Conservation (phyloP, 2,888 invertebrate genomes). For the Leptinotarsa juncta region DNA sequence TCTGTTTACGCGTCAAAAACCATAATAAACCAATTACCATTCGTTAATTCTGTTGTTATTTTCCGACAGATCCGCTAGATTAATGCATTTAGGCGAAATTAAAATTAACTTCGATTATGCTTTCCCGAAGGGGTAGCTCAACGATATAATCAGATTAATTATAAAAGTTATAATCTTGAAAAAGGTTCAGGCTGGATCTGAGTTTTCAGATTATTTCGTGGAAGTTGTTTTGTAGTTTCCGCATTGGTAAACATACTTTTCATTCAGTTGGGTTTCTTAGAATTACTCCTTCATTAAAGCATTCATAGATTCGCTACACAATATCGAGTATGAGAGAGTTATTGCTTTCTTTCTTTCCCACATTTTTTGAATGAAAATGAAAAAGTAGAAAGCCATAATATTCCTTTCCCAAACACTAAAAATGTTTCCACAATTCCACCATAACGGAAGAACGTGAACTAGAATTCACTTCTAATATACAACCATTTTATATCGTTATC, state of each 20-base stretch:
- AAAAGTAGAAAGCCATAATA: too few species aligned
- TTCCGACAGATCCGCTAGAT: neutral
- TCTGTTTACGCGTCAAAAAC: neutral
- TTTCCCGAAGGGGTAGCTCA: neutral
- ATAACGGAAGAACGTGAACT: too few species aligned
- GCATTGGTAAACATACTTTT: neutral
- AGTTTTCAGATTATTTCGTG: neutral
- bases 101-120: constrained; percentile 1
- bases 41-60: neutral
- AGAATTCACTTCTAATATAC: too few species aligned
- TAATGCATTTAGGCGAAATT: constrained; percentile 4
- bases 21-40: neutral
- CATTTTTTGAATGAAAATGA: too few species aligned
- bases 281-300: too few species aligned
- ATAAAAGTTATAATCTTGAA: neutral
- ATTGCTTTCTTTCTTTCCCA: too few species aligned
- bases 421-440: too few species aligned
- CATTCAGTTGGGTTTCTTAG: too few species aligned
- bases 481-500: too few species aligned
- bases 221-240: neutral
- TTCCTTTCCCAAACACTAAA: too few species aligned
- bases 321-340: too few species aligned
- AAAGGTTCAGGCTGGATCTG: neutral
- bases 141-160: constrained; percentile 3
- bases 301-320: too few species aligned